Base-by-base conservation (phyloP, 2,797 vertebrate genomes). In the Peromyscus eremicus region DNA sequence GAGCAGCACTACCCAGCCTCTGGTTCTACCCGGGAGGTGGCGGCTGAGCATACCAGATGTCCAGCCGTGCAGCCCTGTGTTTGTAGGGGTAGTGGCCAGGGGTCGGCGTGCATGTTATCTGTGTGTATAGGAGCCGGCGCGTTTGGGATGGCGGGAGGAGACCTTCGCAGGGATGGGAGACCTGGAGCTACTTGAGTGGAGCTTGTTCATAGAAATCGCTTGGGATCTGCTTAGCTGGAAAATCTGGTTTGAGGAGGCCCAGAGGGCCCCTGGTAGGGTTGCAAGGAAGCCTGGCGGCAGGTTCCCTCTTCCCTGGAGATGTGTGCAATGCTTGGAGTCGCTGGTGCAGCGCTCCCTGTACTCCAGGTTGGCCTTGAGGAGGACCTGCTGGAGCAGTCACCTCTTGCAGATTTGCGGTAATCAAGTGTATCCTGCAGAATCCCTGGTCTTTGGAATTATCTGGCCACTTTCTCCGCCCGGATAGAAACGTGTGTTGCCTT, bases 211-310 rank as follows among this genome's bases (percentile, higher is more conserved):
- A 27, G 60, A 91, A 82, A 84, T 96, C 94, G 0, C 96, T 60
- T 96, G 97, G 91, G 79, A 93, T 91, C 94, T 21, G 83, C 93
- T 46, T 91, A 98, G 97, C 95, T 95, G 97, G 97, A 92, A 97
- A 98, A 97, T 95, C 85, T 0, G 89, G 68, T 97, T 96, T 88
- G 73, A 87, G 66, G 91, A 97, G 95, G 95, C 94, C 85, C 8
- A 12, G 9, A 62, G 93, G 86, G 60, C n/a, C 70, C 94, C 68
- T 14, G 0, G 2, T 13, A 43, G 75, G 95, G 32, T 46, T 57
- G 64, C 0, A 0, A 73, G 83, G 75, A 89, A 92, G 57, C 92
- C 92, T 81, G n/a, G 2, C 37, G 0, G 66, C 73, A 75, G 77
- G 82, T 82, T 76, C 79, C 77, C 17, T 80, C 40, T 91, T 5